Base-by-base conservation (phyloP, 2,113 vertebrate genomes). In the Balaeniceps rex region DNA sequence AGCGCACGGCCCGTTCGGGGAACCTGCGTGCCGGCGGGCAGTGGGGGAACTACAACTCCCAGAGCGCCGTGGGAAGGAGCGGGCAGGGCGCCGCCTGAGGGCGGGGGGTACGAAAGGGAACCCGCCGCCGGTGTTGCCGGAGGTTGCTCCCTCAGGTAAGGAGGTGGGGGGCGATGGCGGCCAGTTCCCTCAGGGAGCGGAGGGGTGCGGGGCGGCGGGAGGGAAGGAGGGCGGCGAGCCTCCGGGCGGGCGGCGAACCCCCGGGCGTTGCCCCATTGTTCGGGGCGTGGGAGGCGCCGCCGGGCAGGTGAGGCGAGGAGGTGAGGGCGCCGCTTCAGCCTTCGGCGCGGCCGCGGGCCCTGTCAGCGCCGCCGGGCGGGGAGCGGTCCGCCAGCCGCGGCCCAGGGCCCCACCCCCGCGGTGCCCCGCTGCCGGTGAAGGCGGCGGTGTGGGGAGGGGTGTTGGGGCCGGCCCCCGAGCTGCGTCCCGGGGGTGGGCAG, bases 101-200 rank as follows among this genome's bases (percentile, higher is more conserved):
- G 96, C 97, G 97, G 97, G 97, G 97, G 96, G 96, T 94, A 97
- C 97, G 94, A 97, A 97, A 68, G 95, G 93, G 96, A 97, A 92
- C 80, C 96, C 90, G 93, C 71, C 38, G 96, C 31, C 31, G 74
- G 65, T 34, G 82, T 9, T 18, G 71, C 49, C 7, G 76, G 64
- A 5, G 90, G n/a, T 21, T 8, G 42, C 11, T 52, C 21, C 29
- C 33, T 44, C 58, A 96, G 97, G 95, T 97, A 23, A 91, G 94
- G 76, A 22, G 25, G 26, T 0, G 11, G 21, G 0, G 36, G 21
- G 23, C 12, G 61, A 4, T 6, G 7, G 26, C 4, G 34, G 22
- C 3, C 5, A 1, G 42, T 23, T 4, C 5, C 8, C 12, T 49
- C 9, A 10, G 76, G 44, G 2, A 40, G 47, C 1, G 34, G 33